Evolutionary conservation across 2,888 invertebrate genomes (phyloP).

Genomic region (Eupithecia tripunctaria): DNA sequence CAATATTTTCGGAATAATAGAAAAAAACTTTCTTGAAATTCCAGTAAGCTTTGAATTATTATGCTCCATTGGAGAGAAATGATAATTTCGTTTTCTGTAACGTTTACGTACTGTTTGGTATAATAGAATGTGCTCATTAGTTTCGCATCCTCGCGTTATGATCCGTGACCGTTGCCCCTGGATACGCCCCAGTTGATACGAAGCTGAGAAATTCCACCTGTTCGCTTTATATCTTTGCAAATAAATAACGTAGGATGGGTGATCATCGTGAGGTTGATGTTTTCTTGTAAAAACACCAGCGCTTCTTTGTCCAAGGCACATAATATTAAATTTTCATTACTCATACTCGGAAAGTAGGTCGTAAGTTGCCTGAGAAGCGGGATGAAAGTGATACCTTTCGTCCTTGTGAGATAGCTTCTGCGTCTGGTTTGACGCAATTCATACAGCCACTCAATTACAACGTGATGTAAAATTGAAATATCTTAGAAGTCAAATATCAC

Average conservation of each 20-base stretch:
- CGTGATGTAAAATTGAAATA: too few relatives aligned
- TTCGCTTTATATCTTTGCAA: conserved; percentile 4
- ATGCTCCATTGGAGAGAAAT: background rate
- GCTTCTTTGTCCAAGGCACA: background rate
- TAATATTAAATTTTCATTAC: too few relatives aligned
- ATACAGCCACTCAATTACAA: too few relatives aligned
- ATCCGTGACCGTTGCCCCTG: conserved; percentile 24
- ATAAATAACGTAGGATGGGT: background rate
- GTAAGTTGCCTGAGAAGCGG: too few relatives aligned
- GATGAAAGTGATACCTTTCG: too few relatives aligned
- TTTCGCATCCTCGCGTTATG: conserved; percentile 28
- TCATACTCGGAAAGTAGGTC: too few relatives aligned
- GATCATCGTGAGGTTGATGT: background rate
- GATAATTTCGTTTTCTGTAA: background rate
- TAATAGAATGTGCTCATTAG: conserved; percentile 21
- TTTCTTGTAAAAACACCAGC: background rate
- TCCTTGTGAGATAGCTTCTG: too few relatives aligned
- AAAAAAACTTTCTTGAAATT: background rate
- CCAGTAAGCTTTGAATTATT: background rate
- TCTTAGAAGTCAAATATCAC: too few relatives aligned
- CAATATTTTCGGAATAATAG: background rate
- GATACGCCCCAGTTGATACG: conserved; percentile 23
- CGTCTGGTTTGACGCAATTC: too few relatives aligned
- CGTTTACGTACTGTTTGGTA: conserved; percentile 4
- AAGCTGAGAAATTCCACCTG: conserved; percentile 12